A percentile compares a stretch with the other conserved stretches of the same genome.
phyloP scores from a whole-genome alignment of 2,888 invertebrate species.

The Panzeria rudis region DNA sequence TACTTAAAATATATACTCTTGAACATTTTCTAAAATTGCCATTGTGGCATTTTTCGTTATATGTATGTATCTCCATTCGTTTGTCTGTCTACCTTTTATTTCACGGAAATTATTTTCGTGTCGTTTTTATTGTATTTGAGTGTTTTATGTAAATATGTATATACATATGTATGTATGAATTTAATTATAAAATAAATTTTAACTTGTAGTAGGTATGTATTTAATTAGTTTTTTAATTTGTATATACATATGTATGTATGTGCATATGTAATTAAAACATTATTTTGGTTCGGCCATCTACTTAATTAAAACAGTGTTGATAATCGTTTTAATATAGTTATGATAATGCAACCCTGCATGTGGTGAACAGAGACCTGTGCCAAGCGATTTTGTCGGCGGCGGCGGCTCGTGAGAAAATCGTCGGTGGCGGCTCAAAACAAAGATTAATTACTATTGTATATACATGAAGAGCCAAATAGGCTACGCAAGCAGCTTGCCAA shows the following conservation, averaged over 20 bases:
- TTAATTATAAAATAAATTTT: too few species aligned
- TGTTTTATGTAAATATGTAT: background rate
- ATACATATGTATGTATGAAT: background rate
- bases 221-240: too few species aligned
- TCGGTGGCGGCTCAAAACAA: too few species aligned
- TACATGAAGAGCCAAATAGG: too few species aligned
- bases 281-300: background rate
- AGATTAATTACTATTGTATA: too few species aligned
- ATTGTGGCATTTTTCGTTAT: constrained; percentile 55
- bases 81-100: constrained; percentile 27
- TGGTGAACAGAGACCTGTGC: too few species aligned
- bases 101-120: constrained; percentile 34
- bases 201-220: too few species aligned
- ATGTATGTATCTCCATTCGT: constrained; percentile 16
- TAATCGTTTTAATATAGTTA: background rate
- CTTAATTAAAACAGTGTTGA: background rate
- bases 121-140: constrained; percentile 20
- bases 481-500: too few species aligned
- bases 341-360: background rate
- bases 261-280: too few species aligned
- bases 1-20: constrained; percentile 3
- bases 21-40: constrained; percentile 33
- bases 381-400: too few species aligned
- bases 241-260: too few species aligned
- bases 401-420: too few species aligned